Evolutionary conservation across 2,113 vertebrate genomes (phyloP), one percentile per base, ranked within the genome.

Genomic region (Cercopithecus mona): DNA sequence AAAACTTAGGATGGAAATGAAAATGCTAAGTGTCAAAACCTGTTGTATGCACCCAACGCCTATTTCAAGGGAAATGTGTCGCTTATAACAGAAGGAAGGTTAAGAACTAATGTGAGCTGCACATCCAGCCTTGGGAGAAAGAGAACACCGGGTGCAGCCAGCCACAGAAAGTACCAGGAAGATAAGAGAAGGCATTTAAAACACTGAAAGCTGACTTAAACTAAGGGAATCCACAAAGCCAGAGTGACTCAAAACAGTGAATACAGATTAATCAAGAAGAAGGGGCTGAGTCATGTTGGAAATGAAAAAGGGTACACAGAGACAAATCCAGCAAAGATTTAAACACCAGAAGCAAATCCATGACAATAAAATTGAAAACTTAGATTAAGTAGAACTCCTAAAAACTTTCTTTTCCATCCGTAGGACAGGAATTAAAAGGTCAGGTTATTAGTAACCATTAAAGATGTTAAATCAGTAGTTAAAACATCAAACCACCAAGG

Each of bases 81-180:
- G 30, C n/a, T 27, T 61, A 32, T 0, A 23, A 8, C 4, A 27
- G 9, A 48, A 43, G 73, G 38, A 25, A 55, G 38, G 52, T 27
- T 16, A 27, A 48, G 59, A 32, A 23, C 48, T 0, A 0, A 7
- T 0, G 20, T 0, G 20, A 30, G 50, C 16, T 4, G 38, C 1
- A 30, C 6, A 1, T 18, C 38, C 38, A 4, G 17, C 32, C 13
- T 2, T 13, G 2, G 43, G 8, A 59, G 16, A 23, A 22, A 18
- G 16, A 52, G 52, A 38, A 40, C 22, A 38, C 45, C 5, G 23
- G 75, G 22, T 20, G 18, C 52, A 22, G 14, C 10, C 6, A 66
- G 25, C n/a, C 95, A 70, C 25, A 2, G 6, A 2, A 5, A 43
- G 55, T 0, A 5, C 10, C 10, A 61, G 16, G 90, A 52, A 2